Conservation (phyloP, 92 coral and sea anemone genomes). For the Umimayanthus kanabou region DNA sequence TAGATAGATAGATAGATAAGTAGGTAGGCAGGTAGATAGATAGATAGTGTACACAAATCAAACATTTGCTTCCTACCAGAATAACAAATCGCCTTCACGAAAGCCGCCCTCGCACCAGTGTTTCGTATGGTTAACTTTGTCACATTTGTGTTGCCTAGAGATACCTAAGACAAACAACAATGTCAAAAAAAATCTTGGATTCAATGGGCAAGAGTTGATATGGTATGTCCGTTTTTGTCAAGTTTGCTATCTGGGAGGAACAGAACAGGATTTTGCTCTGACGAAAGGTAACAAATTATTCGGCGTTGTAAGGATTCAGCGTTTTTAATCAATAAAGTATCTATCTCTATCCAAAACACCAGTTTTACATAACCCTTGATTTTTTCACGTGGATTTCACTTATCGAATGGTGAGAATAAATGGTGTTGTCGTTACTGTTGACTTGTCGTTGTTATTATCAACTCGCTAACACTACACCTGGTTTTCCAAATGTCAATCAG, state of each 20-base stretch:
- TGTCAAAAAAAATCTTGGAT: background rate
- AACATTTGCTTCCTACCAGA: conserved; percentile 62
- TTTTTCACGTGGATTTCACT: no score
- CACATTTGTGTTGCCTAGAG: conserved; percentile 87
- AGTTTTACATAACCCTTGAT: background rate
- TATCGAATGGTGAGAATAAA: no score
- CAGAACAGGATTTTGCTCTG: background rate
- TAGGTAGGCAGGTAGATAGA: no score
- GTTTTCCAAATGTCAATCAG: no score
- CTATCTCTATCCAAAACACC: background rate
- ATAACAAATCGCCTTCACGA: conserved; percentile 92
- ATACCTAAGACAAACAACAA: conserved; percentile 60
- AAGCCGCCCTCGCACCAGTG: conserved; percentile 95
- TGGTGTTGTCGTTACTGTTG: no score
- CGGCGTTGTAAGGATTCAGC: no score
- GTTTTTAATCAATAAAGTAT: no score
- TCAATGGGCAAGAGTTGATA: background rate
- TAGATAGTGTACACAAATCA: background rate
- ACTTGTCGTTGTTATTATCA: background rate
- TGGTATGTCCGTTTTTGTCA: background rate
- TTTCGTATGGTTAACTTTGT: conserved; percentile 78
- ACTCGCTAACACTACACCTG: background rate
- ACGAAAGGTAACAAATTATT: background rate
- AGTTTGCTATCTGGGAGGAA: background rate
- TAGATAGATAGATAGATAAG: background rate